phyloP scores from a whole-genome alignment of 2,797 vertebrate genomes.

The Phrynocephalus vlangalii region DNA sequence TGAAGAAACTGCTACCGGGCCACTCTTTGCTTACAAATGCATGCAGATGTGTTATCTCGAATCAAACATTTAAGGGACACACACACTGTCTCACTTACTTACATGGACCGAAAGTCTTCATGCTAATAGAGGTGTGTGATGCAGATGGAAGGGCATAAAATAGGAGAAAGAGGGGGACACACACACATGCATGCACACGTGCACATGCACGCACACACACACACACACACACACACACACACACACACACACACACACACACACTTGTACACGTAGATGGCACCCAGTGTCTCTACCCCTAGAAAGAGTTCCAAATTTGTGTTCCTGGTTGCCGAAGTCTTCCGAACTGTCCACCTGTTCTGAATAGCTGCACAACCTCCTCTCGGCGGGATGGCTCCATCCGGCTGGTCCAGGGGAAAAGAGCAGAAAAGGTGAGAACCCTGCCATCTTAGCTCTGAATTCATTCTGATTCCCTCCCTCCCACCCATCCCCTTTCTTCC shows the following conservation, averaged over 20 bases:
- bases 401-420: conserved; percentile 68
- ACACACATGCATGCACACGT: conserved; percentile 41
- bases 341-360: conserved; percentile 77
- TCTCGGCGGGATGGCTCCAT: conserved; percentile 75
- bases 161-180: conserved; percentile 70
- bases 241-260: conserved; percentile 25
- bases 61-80: conserved; percentile 73
- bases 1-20: conserved; percentile 74
- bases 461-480: conserved; percentile 76
- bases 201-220: background rate
- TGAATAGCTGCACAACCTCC: conserved; percentile 76
- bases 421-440: conserved; percentile 87
- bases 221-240: conserved; percentile 4
- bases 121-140: conserved; percentile 77
- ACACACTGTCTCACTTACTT: conserved; percentile 74
- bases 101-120: conserved; percentile 75
- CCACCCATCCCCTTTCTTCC: conserved; percentile 44
- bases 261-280: background rate
- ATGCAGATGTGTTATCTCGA: conserved; percentile 74
- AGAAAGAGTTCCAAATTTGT: conserved; percentile 78
- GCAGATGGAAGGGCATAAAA: conserved; percentile 77
- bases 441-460: conserved; percentile 82
- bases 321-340: conserved; percentile 78
- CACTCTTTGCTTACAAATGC: conserved; percentile 76
- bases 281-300: conserved; percentile 73